Base-by-base conservation (phyloP, 2,113 vertebrate species). In the Notechis scutatus region DNA sequence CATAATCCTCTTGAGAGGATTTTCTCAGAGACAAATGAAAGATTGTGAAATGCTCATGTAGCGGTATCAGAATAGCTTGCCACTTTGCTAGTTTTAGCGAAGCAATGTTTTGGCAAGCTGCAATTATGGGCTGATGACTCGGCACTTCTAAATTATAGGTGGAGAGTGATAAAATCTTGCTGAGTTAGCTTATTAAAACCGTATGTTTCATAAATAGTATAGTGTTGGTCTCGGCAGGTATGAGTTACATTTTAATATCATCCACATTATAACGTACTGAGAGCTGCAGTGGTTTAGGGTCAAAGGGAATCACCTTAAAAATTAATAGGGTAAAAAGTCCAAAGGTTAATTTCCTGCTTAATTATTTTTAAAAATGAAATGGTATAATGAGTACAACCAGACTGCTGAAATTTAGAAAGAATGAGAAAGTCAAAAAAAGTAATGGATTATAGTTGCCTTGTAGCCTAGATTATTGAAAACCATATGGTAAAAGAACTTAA, bases 151-250 rank as follows among this genome's bases (percentile, higher is more conserved):
- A 96, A 96, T 97, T 97, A 96, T 95, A 97, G 97, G 97, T 97
- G 96, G 95, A 96, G 93, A 94, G 95, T 95, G 97, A 95, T 97
- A 97, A 97, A 98, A 98, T 97, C 96, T 97, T 98, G 97, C 98
- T 98, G 97, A 98, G 96, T 97, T 96, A 96, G 96, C 93, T 95
- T 97, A 95, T 92, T 97, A 96, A 96, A 97, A 97, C 97, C 95
- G 96, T 96, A 96, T 95, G 94, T 97, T 98, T 97, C 95, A 97
- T 96, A 97, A 97, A 97, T 94, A 97, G 95, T 93, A 93, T 97
- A 97, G 97, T 95, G 93, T 97, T 96, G 92, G 96, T 97, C 97
- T 97, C 95, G 95, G 97, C 93, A 95, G 96, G 96, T 96, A 96
- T 96, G 96, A 94, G 93, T 94, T 97, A 88, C 95, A 96, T 96